Evolutionary conservation across 1,140 invertebrate species (phyloP).

Genomic region (Liolophura sinensis): DNA sequence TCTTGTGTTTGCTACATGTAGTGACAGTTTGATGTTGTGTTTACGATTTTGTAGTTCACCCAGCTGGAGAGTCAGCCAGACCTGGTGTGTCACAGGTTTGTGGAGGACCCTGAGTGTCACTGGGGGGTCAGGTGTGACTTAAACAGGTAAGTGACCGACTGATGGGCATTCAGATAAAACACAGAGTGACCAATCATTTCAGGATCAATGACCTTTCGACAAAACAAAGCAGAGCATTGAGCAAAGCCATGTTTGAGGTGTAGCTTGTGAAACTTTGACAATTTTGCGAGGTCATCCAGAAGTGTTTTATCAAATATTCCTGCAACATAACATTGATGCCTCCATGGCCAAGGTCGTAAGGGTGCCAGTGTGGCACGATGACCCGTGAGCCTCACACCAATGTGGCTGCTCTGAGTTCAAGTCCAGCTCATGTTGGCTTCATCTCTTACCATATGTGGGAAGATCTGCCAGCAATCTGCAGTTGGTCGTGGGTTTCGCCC

Average conservation of each 20-base stretch:
- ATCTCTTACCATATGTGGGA: no score
- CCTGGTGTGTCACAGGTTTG: slow-evolving; percentile 7
- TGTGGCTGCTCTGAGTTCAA: no score
- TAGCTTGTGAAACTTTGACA: neutral
- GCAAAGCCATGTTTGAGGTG: neutral
- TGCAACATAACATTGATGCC: no score
- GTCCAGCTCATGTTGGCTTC: no score
- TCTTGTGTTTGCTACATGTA: no score
- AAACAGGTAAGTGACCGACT: slow-evolving; percentile 19
- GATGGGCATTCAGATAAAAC: neutral
- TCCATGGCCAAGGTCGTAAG: no score
- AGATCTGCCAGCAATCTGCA: no score
- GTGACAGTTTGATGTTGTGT: no score
- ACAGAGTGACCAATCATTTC: neutral
- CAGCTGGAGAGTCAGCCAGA: slow-evolving; percentile 8
- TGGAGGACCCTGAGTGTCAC: slow-evolving; percentile 40
- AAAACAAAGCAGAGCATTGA: neutral
- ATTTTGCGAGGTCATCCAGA: neutral
- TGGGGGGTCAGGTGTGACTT: slow-evolving; percentile 35
- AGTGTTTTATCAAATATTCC: no score
- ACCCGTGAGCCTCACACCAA: no score
- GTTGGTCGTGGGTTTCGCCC: no score
- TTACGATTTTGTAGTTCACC: neutral
- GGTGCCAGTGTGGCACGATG: no score
- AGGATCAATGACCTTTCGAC: neutral